Evolutionary conservation across 2,888 invertebrate species (phyloP), one percentile per base, ranked within the genome.

Genomic region (Metacarcinus magister): DNA sequence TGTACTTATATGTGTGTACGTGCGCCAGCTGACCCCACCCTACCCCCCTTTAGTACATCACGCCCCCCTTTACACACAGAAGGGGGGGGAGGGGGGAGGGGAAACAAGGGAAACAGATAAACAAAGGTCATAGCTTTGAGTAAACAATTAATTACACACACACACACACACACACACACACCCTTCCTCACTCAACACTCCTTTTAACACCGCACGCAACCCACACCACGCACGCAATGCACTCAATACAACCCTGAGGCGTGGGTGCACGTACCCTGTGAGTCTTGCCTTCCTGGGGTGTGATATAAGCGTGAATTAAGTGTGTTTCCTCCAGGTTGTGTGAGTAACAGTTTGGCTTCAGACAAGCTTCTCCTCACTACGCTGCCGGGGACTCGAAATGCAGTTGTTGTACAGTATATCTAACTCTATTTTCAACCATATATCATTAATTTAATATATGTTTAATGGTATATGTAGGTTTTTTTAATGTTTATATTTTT

Each of bases 351-450:
- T 23, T 60, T 43, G 43, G n/a, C 54, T 54, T 43, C 94, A 95
- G 90, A 39, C 94, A 95, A 95, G 94, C 94, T 90, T 89, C 91
- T 90, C 87, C 91, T 90, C 39, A 90, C 94, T 91, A 39, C 32
- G 46, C 43, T 90, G 39, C 60, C 90, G 39, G 90, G 48, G 87
- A 39, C 32, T 23, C 13, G 54, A n/a, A 28, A 91, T 60, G 87
- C 48, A 95, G 60, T 23, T 95, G 0, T 95, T 28, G 43, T 95
- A 90, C 60, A 7, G 28, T 32, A 92, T 90, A 19, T 23, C 90
- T 90, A 32, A 23, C 32, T 90, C 90, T 2, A 5, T 23, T 32
- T 44, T 32, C 8, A 5, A 54, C 16, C 54, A 54, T 54, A 54
- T 16, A 8, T 16, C 54, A 54, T 16, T 54, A 0, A 13, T 54